Evolutionary conservation across 2,888 invertebrate species (phyloP).

Genomic region (Tipula lateralis): DNA sequence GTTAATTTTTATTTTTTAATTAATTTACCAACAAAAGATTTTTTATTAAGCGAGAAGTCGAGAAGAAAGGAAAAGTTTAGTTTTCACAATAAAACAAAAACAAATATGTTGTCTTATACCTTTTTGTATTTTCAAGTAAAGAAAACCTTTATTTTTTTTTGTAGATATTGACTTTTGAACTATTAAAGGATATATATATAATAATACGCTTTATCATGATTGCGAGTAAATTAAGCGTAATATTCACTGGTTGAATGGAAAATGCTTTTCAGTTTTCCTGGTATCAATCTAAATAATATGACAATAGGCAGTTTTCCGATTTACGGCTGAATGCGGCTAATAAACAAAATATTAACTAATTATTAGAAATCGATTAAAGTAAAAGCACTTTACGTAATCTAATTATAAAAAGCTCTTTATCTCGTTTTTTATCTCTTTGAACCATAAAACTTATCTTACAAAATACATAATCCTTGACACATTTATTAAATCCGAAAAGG

Average conservation of each 20-base stretch:
- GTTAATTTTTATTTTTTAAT: background rate
- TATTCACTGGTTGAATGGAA: background rate
- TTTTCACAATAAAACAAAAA: too few relatives aligned
- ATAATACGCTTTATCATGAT: background rate
- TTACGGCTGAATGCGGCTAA: background rate
- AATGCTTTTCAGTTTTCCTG: background rate
- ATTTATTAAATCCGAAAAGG: background rate
- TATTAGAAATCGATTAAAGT: background rate
- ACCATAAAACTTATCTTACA: background rate
- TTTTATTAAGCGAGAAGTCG: conserved; percentile 6
- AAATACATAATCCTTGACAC: background rate
- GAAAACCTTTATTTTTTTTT: background rate
- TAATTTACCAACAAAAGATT: background rate
- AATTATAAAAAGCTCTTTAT: background rate
- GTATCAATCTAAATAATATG: background rate
- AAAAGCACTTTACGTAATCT: background rate
- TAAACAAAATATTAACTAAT: too few relatives aligned
- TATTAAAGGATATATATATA: background rate
- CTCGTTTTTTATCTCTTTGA: background rate
- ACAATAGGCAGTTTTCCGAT: background rate
- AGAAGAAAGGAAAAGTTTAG: background rate
- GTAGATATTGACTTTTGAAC: background rate
- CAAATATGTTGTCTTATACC: too few relatives aligned
- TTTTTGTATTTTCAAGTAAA: background rate
- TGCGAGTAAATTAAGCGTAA: background rate